phyloP scores from a whole-genome alignment of 2,888 invertebrate genomes.

The Listrodromus nycthemerus region DNA sequence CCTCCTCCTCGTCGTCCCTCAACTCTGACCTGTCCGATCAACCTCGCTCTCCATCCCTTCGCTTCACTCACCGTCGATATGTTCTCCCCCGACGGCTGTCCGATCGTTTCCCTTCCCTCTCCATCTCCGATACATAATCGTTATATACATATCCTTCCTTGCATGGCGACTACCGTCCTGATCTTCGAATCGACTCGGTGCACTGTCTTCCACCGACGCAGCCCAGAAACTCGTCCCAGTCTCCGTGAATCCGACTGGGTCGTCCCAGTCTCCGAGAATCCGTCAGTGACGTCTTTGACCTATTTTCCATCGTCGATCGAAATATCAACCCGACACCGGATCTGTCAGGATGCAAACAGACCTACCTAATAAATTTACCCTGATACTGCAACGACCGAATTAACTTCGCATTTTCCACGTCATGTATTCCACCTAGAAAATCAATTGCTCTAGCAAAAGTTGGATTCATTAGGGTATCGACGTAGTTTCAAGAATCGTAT shows the following conservation, averaged over 20 bases:
- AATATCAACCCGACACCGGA: slow-evolving; percentile 1
- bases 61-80: slow-evolving; percentile 50
- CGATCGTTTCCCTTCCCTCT: slow-evolving; percentile 18
- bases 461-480: not conserved
- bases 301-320: slow-evolving; percentile 42
- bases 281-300: slow-evolving; percentile 46
- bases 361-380: not conserved
- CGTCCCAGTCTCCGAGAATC: slow-evolving; percentile 26
- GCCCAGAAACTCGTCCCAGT: slow-evolving; percentile 11
- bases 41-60: slow-evolving; percentile 64
- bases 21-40: slow-evolving; percentile 57
- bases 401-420: not conserved
- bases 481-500: not conserved
- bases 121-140: not conserved
- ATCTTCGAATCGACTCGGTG: slow-evolving; percentile 15
- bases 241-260: slow-evolving; percentile 34
- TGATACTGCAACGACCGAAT: not conserved
- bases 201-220: slow-evolving; percentile 7
- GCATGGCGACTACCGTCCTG: slow-evolving; percentile 1
- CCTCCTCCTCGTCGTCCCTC: slow-evolving; percentile 41
- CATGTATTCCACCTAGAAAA: not conserved
- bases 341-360: not conserved
- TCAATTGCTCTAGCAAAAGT: not conserved
- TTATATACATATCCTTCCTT: not conserved
- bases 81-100: slow-evolving; percentile 50